phyloP scores from a whole-genome alignment of 2,113 vertebrate genomes.

The Phylloscopus trochiloides region DNA sequence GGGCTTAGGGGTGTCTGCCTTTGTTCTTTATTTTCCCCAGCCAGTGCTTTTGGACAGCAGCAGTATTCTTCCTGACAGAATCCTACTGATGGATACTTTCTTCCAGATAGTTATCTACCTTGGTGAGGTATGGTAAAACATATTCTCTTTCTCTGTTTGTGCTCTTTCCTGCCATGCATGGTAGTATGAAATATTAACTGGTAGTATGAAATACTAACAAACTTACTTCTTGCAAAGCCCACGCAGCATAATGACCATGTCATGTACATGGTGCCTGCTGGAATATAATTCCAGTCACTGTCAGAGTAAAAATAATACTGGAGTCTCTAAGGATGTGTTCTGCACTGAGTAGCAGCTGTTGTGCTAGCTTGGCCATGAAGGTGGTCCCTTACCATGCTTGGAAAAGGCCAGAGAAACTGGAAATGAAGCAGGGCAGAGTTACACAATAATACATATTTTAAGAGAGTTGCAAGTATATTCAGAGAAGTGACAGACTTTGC shows the following conservation, averaged over 20 bases:
- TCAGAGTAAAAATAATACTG: background rate
- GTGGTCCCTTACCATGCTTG: background rate
- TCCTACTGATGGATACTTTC: slow-evolving; percentile 97
- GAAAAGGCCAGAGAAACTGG: background rate
- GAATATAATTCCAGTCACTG: background rate
- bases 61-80: slow-evolving; percentile 94
- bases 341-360: background rate
- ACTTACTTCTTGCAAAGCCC: background rate
- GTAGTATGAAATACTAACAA: background rate
- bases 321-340: background rate
- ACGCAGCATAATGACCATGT: background rate
- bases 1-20: background rate
- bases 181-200: background rate
- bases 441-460: background rate
- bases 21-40: slow-evolving; percentile 62
- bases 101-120: slow-evolving; percentile 98
- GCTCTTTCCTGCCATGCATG: background rate
- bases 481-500: accelerated
- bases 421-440: background rate
- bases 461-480: background rate
- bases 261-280: background rate
- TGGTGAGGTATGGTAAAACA: slow-evolving; percentile 83
- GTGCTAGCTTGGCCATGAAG: background rate
- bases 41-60: slow-evolving; percentile 97
- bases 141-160: accelerated